These are phyloP conservation scores for Megaceryle maxima DNA, from an alignment of 2,113 vertebrate genomes.

Conservation along the genomic window DNA sequence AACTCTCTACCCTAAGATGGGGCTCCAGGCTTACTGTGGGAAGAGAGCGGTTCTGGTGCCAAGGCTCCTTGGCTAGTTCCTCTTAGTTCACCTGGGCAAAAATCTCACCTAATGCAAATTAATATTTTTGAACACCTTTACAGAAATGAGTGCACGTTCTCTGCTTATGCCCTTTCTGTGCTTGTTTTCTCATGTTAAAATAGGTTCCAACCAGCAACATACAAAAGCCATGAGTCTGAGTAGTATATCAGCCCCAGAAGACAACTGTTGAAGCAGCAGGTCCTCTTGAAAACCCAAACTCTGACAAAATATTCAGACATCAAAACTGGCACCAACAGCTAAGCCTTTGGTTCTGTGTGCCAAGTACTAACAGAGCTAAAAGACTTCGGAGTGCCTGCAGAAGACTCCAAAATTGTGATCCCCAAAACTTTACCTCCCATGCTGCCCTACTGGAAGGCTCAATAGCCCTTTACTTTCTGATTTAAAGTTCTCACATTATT, in stretches of 20 bases:
- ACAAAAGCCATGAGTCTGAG: not conserved
- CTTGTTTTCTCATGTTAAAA: not conserved
- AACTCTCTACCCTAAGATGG: not conserved
- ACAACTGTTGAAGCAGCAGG: not conserved
- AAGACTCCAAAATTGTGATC: not conserved
- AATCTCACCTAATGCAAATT: not conserved
- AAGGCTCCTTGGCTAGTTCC: not conserved
- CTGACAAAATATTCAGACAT: not conserved
- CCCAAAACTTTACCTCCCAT: not conserved
- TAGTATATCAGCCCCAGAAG: not conserved
- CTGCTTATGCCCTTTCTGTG: not conserved
- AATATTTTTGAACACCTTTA: not conserved
- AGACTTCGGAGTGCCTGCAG: not conserved
- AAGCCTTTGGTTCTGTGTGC: not conserved
- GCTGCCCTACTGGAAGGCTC: not conserved
- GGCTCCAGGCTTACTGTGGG: not conserved
- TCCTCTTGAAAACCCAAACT: not conserved
- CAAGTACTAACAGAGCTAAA: not conserved
- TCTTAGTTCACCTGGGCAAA: not conserved
- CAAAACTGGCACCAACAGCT: not conserved
- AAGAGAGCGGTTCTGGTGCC: not conserved
- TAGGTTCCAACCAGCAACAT: not conserved
- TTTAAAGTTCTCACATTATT: not conserved
- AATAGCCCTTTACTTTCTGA: not conserved
- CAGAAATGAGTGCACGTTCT: not conserved